phyloP scores from a whole-genome alignment of 2,113 vertebrate species.

The Notechis scutatus region DNA sequence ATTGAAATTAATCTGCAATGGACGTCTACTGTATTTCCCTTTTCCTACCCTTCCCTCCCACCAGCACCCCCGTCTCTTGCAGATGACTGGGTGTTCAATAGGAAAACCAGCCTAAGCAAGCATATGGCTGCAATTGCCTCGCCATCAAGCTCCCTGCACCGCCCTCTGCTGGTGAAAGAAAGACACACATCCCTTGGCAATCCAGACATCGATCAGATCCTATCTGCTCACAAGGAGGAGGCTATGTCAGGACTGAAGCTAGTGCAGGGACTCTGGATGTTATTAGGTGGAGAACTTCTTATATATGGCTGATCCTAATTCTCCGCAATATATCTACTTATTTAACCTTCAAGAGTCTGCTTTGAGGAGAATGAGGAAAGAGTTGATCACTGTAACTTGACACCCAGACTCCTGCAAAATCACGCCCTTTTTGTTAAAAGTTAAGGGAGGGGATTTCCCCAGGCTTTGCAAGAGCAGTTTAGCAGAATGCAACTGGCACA shows the following conservation, averaged over 20 bases:
- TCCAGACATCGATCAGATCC: neutral
- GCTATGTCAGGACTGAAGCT: neutral
- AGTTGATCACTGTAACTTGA: neutral
- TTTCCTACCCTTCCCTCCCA: no score
- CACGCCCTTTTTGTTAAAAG: neutral
- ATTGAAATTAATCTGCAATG: neutral
- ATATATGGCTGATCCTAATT: neutral
- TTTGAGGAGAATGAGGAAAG: neutral
- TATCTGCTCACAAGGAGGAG: neutral
- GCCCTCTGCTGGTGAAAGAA: slow-evolving; percentile 6
- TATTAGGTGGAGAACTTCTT: neutral
- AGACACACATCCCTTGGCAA: neutral
- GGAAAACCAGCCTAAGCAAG: neutral
- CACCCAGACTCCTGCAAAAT: neutral
- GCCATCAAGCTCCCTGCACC: neutral
- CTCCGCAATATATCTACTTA: neutral
- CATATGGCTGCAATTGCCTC: neutral
- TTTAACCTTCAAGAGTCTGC: neutral
- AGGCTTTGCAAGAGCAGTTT: neutral
- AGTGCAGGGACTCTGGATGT: neutral
- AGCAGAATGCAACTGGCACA: neutral
- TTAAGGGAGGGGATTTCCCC: neutral
- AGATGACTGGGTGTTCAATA: neutral
- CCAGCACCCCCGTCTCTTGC: neutral
- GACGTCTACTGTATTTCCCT: neutral